A percentile compares a stretch with the other conserved stretches of the same genome.
phyloP scores from a whole-genome alignment of 2,113 vertebrate genomes.

The Clarias macrocephalus region DNA sequence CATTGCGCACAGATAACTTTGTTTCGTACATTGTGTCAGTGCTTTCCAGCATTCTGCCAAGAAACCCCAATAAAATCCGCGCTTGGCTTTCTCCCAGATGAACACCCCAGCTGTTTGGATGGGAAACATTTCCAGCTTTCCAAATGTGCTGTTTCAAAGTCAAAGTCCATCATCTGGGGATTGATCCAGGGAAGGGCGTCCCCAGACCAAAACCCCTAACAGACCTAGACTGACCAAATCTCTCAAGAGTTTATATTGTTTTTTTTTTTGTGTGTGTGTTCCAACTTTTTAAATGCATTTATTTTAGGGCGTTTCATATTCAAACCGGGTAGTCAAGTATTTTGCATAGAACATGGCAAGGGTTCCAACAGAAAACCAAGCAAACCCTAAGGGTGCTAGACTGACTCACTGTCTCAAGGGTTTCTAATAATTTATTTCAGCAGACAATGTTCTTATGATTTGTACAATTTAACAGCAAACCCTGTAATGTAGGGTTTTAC shows the following conservation, averaged over 20 bases:
- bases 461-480: background rate
- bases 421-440: background rate
- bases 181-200: background rate
- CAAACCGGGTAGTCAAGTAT: background rate
- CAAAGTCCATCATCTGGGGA: background rate
- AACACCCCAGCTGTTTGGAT: background rate
- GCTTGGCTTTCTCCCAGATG: background rate
- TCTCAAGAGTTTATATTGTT: background rate
- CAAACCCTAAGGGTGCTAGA: background rate
- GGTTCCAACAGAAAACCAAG: constrained; percentile 4
- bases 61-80: background rate
- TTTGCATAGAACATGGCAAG: constrained; percentile 3
- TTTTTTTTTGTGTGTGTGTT: background rate
- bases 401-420: background rate
- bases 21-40: background rate
- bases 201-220: background rate
- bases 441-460: background rate
- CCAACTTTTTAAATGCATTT: background rate
- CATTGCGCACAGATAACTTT: background rate
- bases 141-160: background rate
- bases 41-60: background rate
- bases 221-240: no score
- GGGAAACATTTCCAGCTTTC: constrained; percentile 3
- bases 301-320: background rate
- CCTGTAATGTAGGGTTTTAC: background rate